A percentile compares a stretch with the other conserved stretches of the same genome.
Conservation (phyloP, 2,888 invertebrate species). For the Diaperis boleti region DNA sequence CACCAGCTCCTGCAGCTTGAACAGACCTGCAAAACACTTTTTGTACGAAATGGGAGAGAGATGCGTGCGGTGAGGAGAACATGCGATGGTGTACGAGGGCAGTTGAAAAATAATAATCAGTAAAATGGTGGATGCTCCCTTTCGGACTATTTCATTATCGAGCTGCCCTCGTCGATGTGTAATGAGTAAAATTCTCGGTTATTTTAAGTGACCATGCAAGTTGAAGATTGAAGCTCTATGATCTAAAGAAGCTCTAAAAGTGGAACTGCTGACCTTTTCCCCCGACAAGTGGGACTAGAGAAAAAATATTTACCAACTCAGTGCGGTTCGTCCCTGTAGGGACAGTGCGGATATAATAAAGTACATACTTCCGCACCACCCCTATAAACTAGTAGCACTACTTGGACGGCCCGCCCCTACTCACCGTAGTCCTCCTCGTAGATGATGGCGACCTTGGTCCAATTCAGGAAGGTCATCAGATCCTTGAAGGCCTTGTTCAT, state of each 20-base stretch:
- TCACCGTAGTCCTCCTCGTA: slow-evolving; percentile 93
- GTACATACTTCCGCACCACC: too few relatives aligned
- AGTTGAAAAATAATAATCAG: too few relatives aligned
- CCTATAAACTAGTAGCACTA: too few relatives aligned
- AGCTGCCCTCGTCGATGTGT: background rate
- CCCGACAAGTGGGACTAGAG: slow-evolving; percentile 62
- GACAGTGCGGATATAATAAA: background rate
- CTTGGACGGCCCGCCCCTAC: too few relatives aligned
- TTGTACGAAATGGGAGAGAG: background rate
- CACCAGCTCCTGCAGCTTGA: slow-evolving; percentile 87
- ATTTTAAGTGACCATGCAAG: slow-evolving; percentile 24
- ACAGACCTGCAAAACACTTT: slow-evolving; percentile 72
- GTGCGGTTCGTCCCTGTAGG: background rate
- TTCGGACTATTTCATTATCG: background rate
- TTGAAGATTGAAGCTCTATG: slow-evolving; percentile 38
- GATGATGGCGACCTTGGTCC: slow-evolving; percentile 93
- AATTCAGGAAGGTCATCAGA: slow-evolving; percentile 88
- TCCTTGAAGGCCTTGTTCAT: slow-evolving; percentile 88
- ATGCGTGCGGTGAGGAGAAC: too few relatives aligned
- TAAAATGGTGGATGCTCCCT: slow-evolving; percentile 21
- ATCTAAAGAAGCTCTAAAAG: slow-evolving; percentile 48
- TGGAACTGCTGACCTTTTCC: slow-evolving; percentile 61
- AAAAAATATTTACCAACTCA: slow-evolving; percentile 44
- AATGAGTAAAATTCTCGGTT: background rate
- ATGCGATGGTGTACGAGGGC: slow-evolving; percentile 13